Percentiles rank a stretch among this genome's conserved stretches.
phyloP scores from a whole-genome alignment of 2,113 vertebrate species.

The Paedocypris sp. region DNA sequence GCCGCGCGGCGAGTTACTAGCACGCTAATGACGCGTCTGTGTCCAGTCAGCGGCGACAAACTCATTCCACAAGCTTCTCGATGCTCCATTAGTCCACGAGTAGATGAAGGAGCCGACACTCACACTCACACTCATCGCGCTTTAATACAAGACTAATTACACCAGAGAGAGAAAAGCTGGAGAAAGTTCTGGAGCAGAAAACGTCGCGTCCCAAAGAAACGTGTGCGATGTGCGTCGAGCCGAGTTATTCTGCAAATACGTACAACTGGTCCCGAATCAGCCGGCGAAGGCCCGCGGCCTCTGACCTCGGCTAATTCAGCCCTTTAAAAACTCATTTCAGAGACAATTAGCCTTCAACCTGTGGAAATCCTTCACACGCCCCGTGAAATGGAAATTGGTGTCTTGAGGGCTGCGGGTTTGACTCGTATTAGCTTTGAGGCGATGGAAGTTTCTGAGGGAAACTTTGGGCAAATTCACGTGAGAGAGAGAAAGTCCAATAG shows the following conservation, averaged over 20 bases:
- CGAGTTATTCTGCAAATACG: too few relatives aligned
- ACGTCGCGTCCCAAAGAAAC: too few relatives aligned
- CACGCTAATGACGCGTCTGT: conserved; percentile 63
- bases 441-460: conserved; percentile 33
- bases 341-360: conserved; percentile 64
- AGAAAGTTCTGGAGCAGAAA: too few relatives aligned
- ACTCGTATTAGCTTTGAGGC: conserved; percentile 25
- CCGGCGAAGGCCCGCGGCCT: not conserved
- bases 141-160: not conserved
- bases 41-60: conserved; percentile 60
- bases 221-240: too few relatives aligned
- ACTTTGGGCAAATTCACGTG: conserved; percentile 14
- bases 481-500: too few relatives aligned
- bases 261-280: not conserved
- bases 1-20: conserved; percentile 40
- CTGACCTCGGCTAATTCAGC: conserved; percentile 53
- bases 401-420: conserved; percentile 24
- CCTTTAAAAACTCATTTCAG: conserved; percentile 62
- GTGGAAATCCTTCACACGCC: conserved; percentile 28
- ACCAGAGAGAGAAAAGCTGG: not conserved
- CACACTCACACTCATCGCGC: not conserved
- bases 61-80: conserved; percentile 57
- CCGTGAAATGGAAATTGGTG: conserved; percentile 16
- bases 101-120: conserved; percentile 33
- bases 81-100: conserved; percentile 59